Evolutionary conservation across 2,888 invertebrate species (phyloP).

Genomic region (Pandemis corylana): DNA sequence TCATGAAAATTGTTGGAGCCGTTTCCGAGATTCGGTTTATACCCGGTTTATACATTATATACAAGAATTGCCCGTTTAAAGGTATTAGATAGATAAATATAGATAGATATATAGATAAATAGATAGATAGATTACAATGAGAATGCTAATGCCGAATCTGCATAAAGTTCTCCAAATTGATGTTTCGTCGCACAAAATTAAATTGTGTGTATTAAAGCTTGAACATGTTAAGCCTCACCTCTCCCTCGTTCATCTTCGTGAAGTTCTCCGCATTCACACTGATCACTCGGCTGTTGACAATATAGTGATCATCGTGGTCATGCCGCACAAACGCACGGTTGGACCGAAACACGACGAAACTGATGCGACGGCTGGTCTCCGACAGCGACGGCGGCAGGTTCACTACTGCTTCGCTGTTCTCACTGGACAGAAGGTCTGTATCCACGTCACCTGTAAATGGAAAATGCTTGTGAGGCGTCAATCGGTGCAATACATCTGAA

Average conservation of each 20-base stretch:
- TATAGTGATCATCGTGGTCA: slow-evolving; percentile 13
- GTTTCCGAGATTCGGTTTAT: no score
- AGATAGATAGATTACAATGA: no score
- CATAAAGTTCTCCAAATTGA: no score
- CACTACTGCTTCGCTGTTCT: slow-evolving; percentile 46
- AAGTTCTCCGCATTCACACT: slow-evolving; percentile 51
- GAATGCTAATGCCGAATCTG: no score
- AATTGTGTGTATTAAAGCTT: neutral
- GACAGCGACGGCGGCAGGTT: slow-evolving; percentile 44
- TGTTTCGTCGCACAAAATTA: no score
- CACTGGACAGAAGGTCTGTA: slow-evolving; percentile 28
- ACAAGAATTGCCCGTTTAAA: no score
- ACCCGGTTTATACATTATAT: no score
- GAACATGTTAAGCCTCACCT: slow-evolving; percentile 47
- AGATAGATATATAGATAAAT: no score
- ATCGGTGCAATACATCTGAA: no score
- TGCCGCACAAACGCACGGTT: slow-evolving; percentile 48
- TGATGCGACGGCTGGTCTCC: slow-evolving; percentile 46
- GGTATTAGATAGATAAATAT: no score
- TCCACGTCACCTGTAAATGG: slow-evolving; percentile 40
- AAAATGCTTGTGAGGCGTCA: neutral
- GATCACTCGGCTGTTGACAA: slow-evolving; percentile 60
- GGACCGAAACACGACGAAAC: slow-evolving; percentile 53
- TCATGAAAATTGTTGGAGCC: no score
- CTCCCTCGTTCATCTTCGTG: slow-evolving; percentile 44